Evolutionary conservation across 2,888 invertebrate genomes (phyloP), one percentile per base, ranked within the genome.

Genomic region (Didymodactylos carnosus): DNA sequence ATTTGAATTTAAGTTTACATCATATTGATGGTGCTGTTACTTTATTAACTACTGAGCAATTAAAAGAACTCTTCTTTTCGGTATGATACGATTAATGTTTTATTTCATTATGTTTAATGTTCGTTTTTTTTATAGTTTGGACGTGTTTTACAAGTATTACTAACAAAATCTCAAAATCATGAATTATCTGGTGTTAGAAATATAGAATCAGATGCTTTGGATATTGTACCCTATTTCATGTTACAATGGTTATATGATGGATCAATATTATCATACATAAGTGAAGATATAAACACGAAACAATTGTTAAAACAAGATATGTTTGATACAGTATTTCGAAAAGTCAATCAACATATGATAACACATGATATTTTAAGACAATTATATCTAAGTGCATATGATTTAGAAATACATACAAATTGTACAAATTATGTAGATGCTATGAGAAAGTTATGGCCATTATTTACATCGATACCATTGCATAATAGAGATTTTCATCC

Each of bases 191-290:
- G 94, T 0, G 84, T 90, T 27, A 89, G 89, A 0, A 91, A 91
- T 81, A 87, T 94, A 0, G 95, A 95, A 85, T 93, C 92, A 92
- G 97, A 97, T 83, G 91, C 91, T 0, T 89, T 90, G 0, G 89
- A 90, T 80, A 88, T 92, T 0, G 89, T 90, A 76, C 89, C 91
- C 0, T 87, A 90, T 78, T 90, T 95, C 73, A 87, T 95, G 87
- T 86, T 87, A 0, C 88, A 90, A 80, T 92, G 91, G 88, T 76
- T 91, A 11, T 88, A 88, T 77, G 88, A 90, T 78, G 86, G 88
- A 0, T 84, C 86, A 0, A 83, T 86, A 3, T 80, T 88, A 39
- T 82, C 85, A 70, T 82, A 81, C 69, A 86, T 94, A 71, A 89
- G 90, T 70, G 86, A 88, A 3, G 92, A 94, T 81, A 88, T 87